These are phyloP conservation scores for Prosopocoilus inquinatus DNA, from an alignment of 2,888 invertebrate species.

Conservation along the genomic window DNA sequence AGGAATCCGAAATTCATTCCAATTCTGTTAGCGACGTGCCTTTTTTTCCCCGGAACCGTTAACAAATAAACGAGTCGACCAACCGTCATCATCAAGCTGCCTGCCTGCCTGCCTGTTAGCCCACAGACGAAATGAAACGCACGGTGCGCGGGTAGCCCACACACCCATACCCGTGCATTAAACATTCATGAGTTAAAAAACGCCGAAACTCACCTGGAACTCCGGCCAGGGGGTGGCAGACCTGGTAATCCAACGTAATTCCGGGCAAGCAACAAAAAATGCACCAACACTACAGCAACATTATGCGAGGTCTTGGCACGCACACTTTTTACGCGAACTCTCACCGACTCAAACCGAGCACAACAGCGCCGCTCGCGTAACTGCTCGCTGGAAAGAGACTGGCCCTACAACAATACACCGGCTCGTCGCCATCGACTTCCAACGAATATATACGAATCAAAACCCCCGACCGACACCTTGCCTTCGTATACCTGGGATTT, in stretches of 20 bases:
- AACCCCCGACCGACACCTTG: background rate
- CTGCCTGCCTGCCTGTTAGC: too few relatives aligned
- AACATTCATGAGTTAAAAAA: background rate
- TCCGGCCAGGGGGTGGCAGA: too few relatives aligned
- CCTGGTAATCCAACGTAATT: slow-evolving; percentile 13
- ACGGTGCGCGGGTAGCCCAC: slow-evolving; percentile 12
- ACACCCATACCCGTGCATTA: slow-evolving; percentile 18
- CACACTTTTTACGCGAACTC: slow-evolving; percentile 20
- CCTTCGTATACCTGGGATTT: background rate
- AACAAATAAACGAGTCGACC: too few relatives aligned
- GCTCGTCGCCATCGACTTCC: slow-evolving; percentile 2
- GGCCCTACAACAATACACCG: slow-evolving; percentile 6
- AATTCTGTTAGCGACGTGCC: too few relatives aligned
- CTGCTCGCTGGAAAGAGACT: slow-evolving; percentile 6
- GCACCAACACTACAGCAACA: slow-evolving; percentile 16
- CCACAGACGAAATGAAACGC: too few relatives aligned
- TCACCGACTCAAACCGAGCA: slow-evolving; percentile 9
- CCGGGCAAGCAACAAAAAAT: slow-evolving; percentile 14
- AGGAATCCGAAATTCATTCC: too few relatives aligned
- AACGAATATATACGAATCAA: background rate
- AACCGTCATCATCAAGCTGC: too few relatives aligned
- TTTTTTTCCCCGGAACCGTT: too few relatives aligned
- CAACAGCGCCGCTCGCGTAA: slow-evolving; percentile 20
- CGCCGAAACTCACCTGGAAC: slow-evolving; percentile 4
- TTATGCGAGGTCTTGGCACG: slow-evolving; percentile 22